Evolutionary conservation across 2,888 invertebrate species (phyloP).

Genomic region (Baronia brevicornis): DNA sequence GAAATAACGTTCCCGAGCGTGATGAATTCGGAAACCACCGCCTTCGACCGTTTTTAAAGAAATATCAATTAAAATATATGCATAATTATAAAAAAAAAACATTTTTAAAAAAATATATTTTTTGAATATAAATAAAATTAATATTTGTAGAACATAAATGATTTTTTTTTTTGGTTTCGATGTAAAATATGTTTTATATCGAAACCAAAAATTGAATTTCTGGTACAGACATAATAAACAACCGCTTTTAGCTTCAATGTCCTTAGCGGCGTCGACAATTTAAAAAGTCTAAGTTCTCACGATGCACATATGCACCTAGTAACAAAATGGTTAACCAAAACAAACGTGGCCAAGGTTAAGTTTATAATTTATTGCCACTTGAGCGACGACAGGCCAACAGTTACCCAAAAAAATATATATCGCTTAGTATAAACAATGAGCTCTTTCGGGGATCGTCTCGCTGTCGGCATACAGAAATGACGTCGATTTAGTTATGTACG

Average conservation of each 20-base stretch:
- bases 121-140: too few relatives aligned
- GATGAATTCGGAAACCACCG: too few relatives aligned
- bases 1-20: too few relatives aligned
- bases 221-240: conserved; percentile 10
- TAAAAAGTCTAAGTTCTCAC: conserved; percentile 50
- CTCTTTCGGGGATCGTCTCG: conserved; percentile 24
- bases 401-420: conserved; percentile 44
- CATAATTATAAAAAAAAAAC: too few relatives aligned
- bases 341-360: conserved; percentile 67
- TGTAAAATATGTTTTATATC: too few relatives aligned
- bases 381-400: conserved; percentile 48
- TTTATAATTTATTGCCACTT: conserved; percentile 70
- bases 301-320: conserved; percentile 50
- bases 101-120: too few relatives aligned
- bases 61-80: too few relatives aligned
- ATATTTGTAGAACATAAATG: too few relatives aligned
- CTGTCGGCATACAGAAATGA: conserved; percentile 11
- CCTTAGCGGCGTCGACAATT: conserved; percentile 29
- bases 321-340: conserved; percentile 55
- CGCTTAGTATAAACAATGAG: conserved; percentile 52
- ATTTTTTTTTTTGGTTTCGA: too few relatives aligned
- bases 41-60: too few relatives aligned
- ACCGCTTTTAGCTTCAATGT: conserved; percentile 16
- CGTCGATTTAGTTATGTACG: conserved; percentile 22
- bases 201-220: too few relatives aligned